Percentiles rank a stretch among this genome's conserved stretches.
phyloP scores from a whole-genome alignment of 1,140 invertebrate genomes.

The Euwallacea fornicatus region DNA sequence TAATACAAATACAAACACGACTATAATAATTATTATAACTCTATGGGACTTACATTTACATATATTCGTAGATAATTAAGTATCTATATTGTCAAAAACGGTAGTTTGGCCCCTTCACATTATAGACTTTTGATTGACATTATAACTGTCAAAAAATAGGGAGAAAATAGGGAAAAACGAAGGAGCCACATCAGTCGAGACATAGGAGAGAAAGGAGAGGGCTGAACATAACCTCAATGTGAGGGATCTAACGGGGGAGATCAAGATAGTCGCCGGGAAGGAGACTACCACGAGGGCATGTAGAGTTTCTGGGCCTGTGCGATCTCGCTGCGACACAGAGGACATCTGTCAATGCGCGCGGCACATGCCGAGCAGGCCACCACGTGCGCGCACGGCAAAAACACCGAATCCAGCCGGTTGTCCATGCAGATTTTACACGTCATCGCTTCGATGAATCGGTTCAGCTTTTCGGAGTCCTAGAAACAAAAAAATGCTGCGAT shows the following conservation, averaged over 20 bases:
- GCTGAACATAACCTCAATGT: slow-evolving; percentile 13
- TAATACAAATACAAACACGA: not conserved
- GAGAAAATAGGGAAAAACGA: slow-evolving; percentile 12
- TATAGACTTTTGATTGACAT: not conserved
- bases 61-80: slow-evolving; percentile 10
- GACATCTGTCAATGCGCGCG: slow-evolving; percentile 71
- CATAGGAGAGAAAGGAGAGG: not conserved
- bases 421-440: slow-evolving; percentile 85
- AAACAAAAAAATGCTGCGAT: slow-evolving; percentile 38
- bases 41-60: not conserved
- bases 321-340: slow-evolving; percentile 74
- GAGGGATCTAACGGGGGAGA: slow-evolving; percentile 1
- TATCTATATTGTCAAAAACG: slow-evolving; percentile 33
- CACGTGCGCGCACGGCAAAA: slow-evolving; percentile 82
- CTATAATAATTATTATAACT: not conserved
- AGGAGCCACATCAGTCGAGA: slow-evolving; percentile 9
- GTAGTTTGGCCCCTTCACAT: slow-evolving; percentile 12
- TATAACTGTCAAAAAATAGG: not conserved
- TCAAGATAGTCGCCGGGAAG: not conserved
- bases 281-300: slow-evolving; percentile 55
- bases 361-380: slow-evolving; percentile 75
- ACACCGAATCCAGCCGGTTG: slow-evolving; percentile 73
- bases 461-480: slow-evolving; percentile 61
- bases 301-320: slow-evolving; percentile 72
- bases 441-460: slow-evolving; percentile 68